Percentiles rank a stretch among this genome's conserved stretches.
These are phyloP conservation scores for Sceliomorpha sp. DNA, from an alignment of 2,888 invertebrate species.

Conservation along the genomic window DNA sequence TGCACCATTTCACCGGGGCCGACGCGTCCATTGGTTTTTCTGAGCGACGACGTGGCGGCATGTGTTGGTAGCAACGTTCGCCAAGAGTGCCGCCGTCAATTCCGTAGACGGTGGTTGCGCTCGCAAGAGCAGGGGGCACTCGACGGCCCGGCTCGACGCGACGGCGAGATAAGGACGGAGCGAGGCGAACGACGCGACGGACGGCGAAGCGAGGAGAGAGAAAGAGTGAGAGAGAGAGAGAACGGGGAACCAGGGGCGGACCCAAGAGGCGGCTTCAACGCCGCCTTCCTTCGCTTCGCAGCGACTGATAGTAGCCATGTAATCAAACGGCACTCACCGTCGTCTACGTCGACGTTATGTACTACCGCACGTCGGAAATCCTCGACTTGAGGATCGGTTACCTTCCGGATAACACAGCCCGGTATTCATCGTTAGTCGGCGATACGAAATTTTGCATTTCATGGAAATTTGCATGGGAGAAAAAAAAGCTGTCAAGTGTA, in stretches of 20 bases:
- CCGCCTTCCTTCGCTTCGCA: slow-evolving; percentile 76
- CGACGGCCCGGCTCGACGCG: slow-evolving; percentile 1
- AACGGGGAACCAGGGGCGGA: slow-evolving; percentile 73
- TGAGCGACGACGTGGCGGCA: slow-evolving; percentile 31
- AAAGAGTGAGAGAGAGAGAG: slow-evolving; percentile 36
- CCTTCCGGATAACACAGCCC: slow-evolving; percentile 28
- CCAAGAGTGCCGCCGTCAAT: slow-evolving; percentile 24
- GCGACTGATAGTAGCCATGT: slow-evolving; percentile 74
- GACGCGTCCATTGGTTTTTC: slow-evolving; percentile 33
- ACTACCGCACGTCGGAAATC: slow-evolving; percentile 44
- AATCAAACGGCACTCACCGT: slow-evolving; percentile 73
- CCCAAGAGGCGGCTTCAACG: slow-evolving; percentile 78
- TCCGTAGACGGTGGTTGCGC: too few species aligned
- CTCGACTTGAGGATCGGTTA: slow-evolving; percentile 21
- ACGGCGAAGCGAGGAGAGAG: slow-evolving; percentile 23
- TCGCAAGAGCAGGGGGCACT: slow-evolving; percentile 31
- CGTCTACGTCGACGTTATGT: slow-evolving; percentile 39
- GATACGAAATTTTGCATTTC: slow-evolving; percentile 25
- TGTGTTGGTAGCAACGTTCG: slow-evolving; percentile 21
- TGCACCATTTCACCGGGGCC: slow-evolving; percentile 32
- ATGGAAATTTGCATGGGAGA: background rate
- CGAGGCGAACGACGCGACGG: slow-evolving; percentile 24
- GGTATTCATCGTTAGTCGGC: slow-evolving; percentile 9
- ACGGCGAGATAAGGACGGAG: too few species aligned
- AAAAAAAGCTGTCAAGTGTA: slow-evolving; percentile 20